Evolutionary conservation across 1,140 invertebrate species (phyloP).

Genomic region (Brachionus calyciflorus): DNA sequence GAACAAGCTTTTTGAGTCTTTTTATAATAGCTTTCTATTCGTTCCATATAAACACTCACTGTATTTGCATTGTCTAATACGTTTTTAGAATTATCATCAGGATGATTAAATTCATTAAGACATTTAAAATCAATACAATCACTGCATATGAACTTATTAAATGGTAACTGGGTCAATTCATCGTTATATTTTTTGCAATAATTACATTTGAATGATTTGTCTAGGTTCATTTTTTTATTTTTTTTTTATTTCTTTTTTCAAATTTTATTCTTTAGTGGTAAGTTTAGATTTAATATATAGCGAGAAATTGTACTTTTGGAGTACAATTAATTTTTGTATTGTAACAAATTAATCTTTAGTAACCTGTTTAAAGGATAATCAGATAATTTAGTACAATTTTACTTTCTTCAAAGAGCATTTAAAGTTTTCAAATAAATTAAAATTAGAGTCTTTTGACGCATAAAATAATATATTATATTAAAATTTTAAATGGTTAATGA

Average conservation of each 20-base stretch:
- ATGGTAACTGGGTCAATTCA: not conserved
- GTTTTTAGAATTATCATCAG: not conserved
- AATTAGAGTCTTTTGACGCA: too few relatives aligned
- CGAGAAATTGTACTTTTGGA: too few relatives aligned
- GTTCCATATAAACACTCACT: conserved; percentile 15
- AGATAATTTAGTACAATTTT: too few relatives aligned
- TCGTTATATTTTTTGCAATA: conserved; percentile 15
- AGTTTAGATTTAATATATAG: too few relatives aligned
- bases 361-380: too few relatives aligned
- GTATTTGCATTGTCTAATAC: conserved; percentile 12
- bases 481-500: too few relatives aligned
- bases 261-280: too few relatives aligned
- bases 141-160: not conserved
- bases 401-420: too few relatives aligned
- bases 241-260: not conserved
- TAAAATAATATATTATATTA: too few relatives aligned
- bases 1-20: not conserved
- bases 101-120: conserved; percentile 13
- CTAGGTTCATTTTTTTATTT: not conserved
- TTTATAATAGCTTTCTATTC: conserved; percentile 4
- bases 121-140: conserved; percentile 15
- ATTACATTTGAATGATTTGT: not conserved
- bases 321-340: too few relatives aligned
- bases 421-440: too few relatives aligned
- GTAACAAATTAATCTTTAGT: too few relatives aligned